These are phyloP conservation scores for Romanogobio albipinnatus DNA, from an alignment of 2,113 vertebrate genomes.

Conservation along the genomic window DNA sequence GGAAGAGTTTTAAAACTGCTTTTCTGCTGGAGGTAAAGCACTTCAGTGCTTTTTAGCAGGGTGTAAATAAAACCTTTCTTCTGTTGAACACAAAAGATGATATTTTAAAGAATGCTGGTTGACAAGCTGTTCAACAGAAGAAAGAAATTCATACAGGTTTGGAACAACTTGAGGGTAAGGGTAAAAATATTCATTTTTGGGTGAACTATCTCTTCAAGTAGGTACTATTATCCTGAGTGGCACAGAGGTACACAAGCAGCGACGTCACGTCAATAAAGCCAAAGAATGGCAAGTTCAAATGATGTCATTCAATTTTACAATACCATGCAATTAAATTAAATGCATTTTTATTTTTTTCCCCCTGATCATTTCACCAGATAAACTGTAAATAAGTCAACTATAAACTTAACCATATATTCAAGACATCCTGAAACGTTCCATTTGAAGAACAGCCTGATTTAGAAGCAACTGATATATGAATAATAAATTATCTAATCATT, in stretches of 20 bases:
- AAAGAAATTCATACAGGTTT: no score
- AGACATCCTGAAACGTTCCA: neutral
- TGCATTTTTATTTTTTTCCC: neutral
- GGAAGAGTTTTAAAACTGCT: conserved; percentile 49
- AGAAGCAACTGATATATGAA: neutral
- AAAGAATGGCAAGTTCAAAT: neutral
- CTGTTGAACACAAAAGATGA: no score
- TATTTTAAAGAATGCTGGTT: no score
- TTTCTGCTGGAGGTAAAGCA: conserved; percentile 26
- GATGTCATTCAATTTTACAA: neutral
- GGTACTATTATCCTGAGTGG: neutral
- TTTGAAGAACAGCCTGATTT: neutral
- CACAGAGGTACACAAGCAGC: neutral
- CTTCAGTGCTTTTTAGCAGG: conserved; percentile 31
- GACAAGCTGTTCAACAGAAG: no score
- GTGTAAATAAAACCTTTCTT: conserved; percentile 40
- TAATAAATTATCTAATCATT: no score
- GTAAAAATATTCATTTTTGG: no score
- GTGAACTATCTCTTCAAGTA: neutral
- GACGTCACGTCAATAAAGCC: neutral
- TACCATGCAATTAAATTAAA: neutral
- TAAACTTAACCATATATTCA: neutral
- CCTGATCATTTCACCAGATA: neutral
- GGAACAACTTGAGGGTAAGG: no score
- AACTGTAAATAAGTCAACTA: neutral